Evolutionary conservation across 2,113 vertebrate species (phyloP).

Genomic region (Ciconia maguari): DNA sequence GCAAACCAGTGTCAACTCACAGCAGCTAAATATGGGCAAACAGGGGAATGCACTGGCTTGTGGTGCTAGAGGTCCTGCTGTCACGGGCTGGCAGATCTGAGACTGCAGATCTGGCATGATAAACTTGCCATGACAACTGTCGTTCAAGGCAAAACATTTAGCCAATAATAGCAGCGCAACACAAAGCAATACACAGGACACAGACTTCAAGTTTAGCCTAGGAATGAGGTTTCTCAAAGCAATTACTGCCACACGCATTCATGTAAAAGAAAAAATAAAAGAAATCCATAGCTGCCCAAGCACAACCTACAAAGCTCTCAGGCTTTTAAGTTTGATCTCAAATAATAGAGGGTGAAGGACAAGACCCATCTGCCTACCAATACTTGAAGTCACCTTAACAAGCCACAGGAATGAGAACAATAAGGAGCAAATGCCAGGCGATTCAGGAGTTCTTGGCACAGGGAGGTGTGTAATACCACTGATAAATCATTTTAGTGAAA

Average conservation of each 20-base stretch:
- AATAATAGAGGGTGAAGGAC: not conserved
- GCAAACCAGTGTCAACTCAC: not conserved
- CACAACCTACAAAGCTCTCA: not conserved
- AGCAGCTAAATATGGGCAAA: not conserved
- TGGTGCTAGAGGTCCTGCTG: not conserved
- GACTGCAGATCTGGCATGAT: not conserved
- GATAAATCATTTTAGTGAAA: not conserved
- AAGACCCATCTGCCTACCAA: not conserved
- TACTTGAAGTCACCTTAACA: not conserved
- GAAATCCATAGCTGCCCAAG: not conserved
- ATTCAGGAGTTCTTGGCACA: not conserved
- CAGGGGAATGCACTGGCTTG: accelerated
- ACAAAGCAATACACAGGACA: not conserved
- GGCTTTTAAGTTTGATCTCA: not conserved
- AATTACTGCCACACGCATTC: not conserved
- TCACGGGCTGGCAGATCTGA: not conserved
- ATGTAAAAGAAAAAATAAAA: not conserved
- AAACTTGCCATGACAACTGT: not conserved
- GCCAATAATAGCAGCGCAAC: not conserved
- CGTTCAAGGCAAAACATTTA: not conserved
- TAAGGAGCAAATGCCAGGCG: not conserved
- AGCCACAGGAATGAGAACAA: not conserved
- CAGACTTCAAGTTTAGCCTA: not conserved
- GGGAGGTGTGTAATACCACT: not conserved
- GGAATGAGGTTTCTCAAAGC: not conserved